Evolutionary conservation across 2,888 invertebrate genomes (phyloP).

Genomic region (Suillia variegata): DNA sequence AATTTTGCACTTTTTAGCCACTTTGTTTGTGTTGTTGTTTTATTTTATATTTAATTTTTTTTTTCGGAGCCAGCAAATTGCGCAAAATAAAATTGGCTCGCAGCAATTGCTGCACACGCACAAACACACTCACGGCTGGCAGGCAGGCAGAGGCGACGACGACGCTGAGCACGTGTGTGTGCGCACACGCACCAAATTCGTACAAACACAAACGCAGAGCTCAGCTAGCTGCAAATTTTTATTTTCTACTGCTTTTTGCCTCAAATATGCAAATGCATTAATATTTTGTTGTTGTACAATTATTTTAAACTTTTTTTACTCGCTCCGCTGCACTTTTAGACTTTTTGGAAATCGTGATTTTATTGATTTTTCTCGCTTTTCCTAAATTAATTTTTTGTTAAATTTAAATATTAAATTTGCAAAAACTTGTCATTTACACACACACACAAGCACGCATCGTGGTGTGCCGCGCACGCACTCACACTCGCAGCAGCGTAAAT

Average conservation of each 20-base stretch:
- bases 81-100: neutral
- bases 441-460: conserved; percentile 1
- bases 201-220: no score
- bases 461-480: conserved; percentile 11
- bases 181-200: neutral
- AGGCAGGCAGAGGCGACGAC: no score
- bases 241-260: no score
- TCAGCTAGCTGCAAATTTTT: no score
- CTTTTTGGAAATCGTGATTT: neutral
- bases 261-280: no score
- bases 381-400: neutral
- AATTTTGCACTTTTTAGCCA: no score
- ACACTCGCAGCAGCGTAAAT: neutral
- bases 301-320: no score
- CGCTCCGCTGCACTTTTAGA: neutral
- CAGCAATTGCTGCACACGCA: neutral
- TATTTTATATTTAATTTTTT: no score
- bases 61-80: conserved; percentile 1
- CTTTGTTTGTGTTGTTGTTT: no score
- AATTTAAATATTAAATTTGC: neutral
- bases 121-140: neutral
- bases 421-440: neutral
- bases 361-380: neutral
- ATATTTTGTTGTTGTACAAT: neutral
- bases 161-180: no score